Percentiles rank a stretch among this genome's conserved stretches.
These are phyloP conservation scores for Heteromurus nitidus DNA, from an alignment of 2,888 invertebrate genomes.

Conservation along the genomic window DNA sequence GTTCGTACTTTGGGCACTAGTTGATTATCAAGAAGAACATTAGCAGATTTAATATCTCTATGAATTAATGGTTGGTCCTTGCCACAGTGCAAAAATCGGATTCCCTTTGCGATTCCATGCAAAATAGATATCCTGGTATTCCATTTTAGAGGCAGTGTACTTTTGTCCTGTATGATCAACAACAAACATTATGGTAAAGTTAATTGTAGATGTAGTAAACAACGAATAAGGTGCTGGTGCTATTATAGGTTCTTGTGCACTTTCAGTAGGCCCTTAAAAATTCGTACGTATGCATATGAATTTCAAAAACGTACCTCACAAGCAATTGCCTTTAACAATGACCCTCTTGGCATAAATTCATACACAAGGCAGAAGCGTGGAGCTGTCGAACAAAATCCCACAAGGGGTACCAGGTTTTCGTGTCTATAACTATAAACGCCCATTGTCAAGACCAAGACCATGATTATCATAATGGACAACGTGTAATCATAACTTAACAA, in stretches of 20 bases:
- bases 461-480: background rate
- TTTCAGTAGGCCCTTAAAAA: background rate
- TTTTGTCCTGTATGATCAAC: too few relatives aligned
- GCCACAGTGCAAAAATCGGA: slow-evolving; percentile 82
- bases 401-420: slow-evolving; percentile 83
- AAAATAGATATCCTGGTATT: slow-evolving; percentile 80
- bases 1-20: slow-evolving; percentile 81
- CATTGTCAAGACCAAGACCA: background rate
- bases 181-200: too few relatives aligned
- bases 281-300: background rate
- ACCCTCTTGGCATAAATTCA: slow-evolving; percentile 85
- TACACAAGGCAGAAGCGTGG: slow-evolving; percentile 83
- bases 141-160: slow-evolving; percentile 76
- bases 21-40: slow-evolving; percentile 83
- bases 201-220: background rate
- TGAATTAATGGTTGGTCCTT: slow-evolving; percentile 82
- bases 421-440: slow-evolving; percentile 79
- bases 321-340: slow-evolving; percentile 82
- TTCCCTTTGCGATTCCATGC: slow-evolving; percentile 81
- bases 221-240: background rate
- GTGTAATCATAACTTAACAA: background rate
- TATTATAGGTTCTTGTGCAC: background rate
- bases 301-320: slow-evolving; percentile 74
- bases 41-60: slow-evolving; percentile 87
- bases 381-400: slow-evolving; percentile 85